Conservation (phyloP, 2,113 vertebrate genomes). For the Cebidichthys violaceus region DNA sequence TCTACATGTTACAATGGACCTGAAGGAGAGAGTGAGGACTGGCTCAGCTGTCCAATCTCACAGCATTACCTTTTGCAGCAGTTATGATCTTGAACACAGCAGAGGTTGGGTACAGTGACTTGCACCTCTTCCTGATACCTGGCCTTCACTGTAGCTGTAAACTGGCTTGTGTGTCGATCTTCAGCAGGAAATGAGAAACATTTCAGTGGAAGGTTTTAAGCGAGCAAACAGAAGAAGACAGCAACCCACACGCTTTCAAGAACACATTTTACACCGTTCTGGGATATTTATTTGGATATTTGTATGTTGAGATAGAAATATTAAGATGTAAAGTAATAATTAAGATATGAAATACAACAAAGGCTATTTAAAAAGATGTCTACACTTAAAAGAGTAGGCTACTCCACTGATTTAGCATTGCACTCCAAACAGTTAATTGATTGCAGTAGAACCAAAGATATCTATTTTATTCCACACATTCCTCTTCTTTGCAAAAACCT, state of each 20-base stretch:
- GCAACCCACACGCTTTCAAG: not conserved
- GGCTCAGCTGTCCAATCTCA: slow-evolving; percentile 9
- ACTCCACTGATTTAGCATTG: not conserved
- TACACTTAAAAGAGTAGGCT: not conserved
- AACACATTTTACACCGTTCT: not conserved
- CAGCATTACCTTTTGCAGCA: not conserved
- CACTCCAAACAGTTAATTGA: not conserved
- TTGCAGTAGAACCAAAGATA: not conserved
- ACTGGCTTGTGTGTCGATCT: not conserved
- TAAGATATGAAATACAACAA: not conserved
- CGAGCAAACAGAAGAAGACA: not conserved
- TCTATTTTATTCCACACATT: not conserved
- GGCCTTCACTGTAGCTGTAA: not conserved
- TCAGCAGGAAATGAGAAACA: not conserved
- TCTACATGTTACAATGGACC: not conserved
- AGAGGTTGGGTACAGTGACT: slow-evolving; percentile 3
- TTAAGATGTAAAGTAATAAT: not conserved
- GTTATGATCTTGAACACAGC: slow-evolving; percentile 11
- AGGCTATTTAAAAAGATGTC: too few relatives aligned
- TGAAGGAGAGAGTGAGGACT: not conserved
- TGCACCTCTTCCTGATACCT: not conserved
- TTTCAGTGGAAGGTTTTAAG: not conserved
- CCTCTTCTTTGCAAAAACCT: not conserved
- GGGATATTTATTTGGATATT: not conserved
- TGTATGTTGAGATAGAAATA: not conserved